phyloP scores from a whole-genome alignment of 2,113 vertebrate species.

The Dryoscopus gambensis region DNA sequence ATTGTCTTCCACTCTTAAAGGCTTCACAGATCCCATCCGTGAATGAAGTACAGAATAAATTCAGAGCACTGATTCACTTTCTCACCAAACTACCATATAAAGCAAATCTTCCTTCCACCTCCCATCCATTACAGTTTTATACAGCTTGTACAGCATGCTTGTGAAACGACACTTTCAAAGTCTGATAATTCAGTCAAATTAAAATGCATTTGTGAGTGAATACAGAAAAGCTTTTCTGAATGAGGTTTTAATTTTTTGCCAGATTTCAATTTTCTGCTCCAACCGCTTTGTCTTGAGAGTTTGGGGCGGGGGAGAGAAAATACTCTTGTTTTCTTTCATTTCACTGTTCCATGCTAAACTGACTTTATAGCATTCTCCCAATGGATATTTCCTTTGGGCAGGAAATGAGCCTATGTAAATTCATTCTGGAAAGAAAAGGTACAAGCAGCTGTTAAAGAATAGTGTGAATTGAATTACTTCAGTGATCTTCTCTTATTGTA shows the following conservation, averaged over 20 bases:
- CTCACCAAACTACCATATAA: neutral
- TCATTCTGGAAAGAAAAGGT: neutral
- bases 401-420: conserved; percentile 5
- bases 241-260: neutral
- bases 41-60: neutral
- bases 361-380: neutral
- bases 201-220: neutral
- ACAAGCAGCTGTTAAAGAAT: neutral
- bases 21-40: neutral
- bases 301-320: neutral
- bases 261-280: neutral
- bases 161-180: neutral
- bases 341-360: neutral
- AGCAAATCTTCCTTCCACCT: neutral
- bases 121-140: neutral
- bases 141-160: neutral
- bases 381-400: neutral
- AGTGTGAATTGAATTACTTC: neutral
- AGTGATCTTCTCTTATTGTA: neutral
- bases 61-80: neutral
- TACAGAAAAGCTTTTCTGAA: neutral
- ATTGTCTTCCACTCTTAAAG: neutral
- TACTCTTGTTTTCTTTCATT: neutral
- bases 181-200: neutral
- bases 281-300: neutral